These are phyloP conservation scores for Steinernema feltiae DNA, from an alignment of 1,140 invertebrate genomes.

Conservation along the genomic window DNA sequence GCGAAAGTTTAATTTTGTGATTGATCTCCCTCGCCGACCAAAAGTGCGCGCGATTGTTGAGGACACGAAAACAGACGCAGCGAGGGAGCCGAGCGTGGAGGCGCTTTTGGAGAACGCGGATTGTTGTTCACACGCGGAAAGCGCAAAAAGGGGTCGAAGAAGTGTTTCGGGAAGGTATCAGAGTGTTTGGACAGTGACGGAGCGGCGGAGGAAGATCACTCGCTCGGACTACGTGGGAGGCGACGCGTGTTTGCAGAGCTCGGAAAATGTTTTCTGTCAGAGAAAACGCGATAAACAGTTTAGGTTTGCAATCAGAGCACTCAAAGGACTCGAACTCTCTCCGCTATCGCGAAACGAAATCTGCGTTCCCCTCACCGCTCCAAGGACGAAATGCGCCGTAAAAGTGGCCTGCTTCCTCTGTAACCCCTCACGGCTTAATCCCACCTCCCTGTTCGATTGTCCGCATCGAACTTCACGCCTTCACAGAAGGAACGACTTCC, in stretches of 20 bases:
- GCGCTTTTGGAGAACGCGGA: background rate
- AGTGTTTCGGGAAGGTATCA: background rate
- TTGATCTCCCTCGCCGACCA: too few relatives aligned
- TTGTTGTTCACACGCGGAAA: background rate
- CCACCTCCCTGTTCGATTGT: background rate
- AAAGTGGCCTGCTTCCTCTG: background rate
- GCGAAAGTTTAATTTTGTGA: too few relatives aligned
- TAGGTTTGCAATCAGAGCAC: background rate
- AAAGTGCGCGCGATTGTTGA: background rate
- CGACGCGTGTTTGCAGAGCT: too few relatives aligned
- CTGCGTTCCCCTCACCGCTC: background rate
- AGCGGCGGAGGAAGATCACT: background rate
- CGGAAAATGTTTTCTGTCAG: background rate
- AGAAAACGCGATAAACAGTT: background rate
- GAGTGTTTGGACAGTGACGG: constrained; percentile 3
- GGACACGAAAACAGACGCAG: background rate
- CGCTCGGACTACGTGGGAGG: too few relatives aligned
- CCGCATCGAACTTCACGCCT: background rate
- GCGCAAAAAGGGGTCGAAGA: background rate
- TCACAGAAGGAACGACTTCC: background rate
- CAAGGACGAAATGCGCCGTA: background rate
- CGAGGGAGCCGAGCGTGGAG: background rate
- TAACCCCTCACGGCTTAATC: background rate
- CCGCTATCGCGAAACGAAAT: background rate
- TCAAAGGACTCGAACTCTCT: background rate